These are phyloP conservation scores for Prochilodus magdalenae DNA, from an alignment of 2,113 vertebrate genomes.

Conservation along the genomic window DNA sequence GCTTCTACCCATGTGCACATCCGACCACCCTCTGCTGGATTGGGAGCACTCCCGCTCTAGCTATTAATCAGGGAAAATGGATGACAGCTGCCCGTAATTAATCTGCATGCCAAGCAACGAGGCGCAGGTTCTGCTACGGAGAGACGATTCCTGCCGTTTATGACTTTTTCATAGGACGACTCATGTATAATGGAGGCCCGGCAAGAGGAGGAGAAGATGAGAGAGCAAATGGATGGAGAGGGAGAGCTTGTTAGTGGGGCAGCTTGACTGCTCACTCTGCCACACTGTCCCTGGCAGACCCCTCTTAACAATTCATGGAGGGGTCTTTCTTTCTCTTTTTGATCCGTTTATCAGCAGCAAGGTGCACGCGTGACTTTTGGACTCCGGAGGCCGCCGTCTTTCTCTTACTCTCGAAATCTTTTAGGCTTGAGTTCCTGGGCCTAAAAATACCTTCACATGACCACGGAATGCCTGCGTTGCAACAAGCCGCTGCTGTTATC, in stretches of 20 bases:
- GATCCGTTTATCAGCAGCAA: constrained; percentile 28
- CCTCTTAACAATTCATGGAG: constrained; percentile 53
- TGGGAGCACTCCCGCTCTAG: constrained; percentile 37
- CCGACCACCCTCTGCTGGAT: constrained; percentile 29
- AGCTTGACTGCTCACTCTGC: constrained; percentile 37
- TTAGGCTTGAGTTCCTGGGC: background rate
- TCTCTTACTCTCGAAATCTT: background rate
- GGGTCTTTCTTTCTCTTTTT: constrained; percentile 40
- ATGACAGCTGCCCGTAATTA: constrained; percentile 59
- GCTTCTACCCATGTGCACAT: background rate
- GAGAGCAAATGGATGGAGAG: constrained; percentile 44
- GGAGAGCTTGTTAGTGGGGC: constrained; percentile 49
- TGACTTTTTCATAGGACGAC: constrained; percentile 54
- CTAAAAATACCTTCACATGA: constrained; percentile 15
- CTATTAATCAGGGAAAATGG: constrained; percentile 54
- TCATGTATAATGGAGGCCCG: constrained; percentile 55
- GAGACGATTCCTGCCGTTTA: constrained; percentile 44
- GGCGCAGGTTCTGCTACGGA: constrained; percentile 24
- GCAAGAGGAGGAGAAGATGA: constrained; percentile 18
- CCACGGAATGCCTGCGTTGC: constrained; percentile 12
- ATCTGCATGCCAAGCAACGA: constrained; percentile 36
- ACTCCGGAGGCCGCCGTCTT: background rate
- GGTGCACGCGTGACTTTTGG: constrained; percentile 4
- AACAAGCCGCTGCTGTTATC: constrained; percentile 33
- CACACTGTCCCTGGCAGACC: constrained; percentile 44